Evolutionary conservation across 2,113 vertebrate genomes (phyloP).

Genomic region (Aphyosemion australe): DNA sequence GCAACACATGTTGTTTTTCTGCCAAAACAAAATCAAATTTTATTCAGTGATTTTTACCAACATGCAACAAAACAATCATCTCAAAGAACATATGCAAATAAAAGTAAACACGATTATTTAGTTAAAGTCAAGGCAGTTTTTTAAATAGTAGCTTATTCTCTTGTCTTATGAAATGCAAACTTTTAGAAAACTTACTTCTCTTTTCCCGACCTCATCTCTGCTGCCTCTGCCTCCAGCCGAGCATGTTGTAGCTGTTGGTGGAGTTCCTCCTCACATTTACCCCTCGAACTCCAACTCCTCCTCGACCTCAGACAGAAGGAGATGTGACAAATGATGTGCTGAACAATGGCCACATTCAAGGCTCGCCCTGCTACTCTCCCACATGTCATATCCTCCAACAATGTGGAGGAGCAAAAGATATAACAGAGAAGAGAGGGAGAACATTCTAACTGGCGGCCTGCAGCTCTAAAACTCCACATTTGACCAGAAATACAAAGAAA

Average conservation of each 20-base stretch:
- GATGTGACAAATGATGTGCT: constrained; percentile 54
- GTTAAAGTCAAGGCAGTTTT: too few relatives aligned
- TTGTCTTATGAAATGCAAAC: too few relatives aligned
- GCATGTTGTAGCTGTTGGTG: constrained; percentile 30
- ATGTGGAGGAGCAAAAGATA: constrained; percentile 21
- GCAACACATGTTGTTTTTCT: too few relatives aligned
- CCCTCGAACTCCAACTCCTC: constrained; percentile 57
- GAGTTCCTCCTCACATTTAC: constrained; percentile 41
- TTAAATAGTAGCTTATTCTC: too few relatives aligned
- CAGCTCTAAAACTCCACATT: constrained; percentile 1
- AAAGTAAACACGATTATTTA: too few relatives aligned
- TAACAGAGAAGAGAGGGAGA: neutral
- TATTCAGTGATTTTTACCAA: too few relatives aligned
- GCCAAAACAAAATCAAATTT: too few relatives aligned
- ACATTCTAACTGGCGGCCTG: constrained; percentile 16
- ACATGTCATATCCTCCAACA: constrained; percentile 65
- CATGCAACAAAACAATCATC: too few relatives aligned
- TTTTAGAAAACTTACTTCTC: constrained; percentile 32
- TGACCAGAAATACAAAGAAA: neutral
- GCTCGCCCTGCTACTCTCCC: constrained; percentile 53
- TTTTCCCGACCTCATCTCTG: constrained; percentile 8
- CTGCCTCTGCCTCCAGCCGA: constrained; percentile 13
- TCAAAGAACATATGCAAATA: too few relatives aligned
- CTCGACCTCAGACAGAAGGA: constrained; percentile 50
- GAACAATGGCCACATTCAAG: constrained; percentile 66